Evolutionary conservation across 2,888 invertebrate genomes (phyloP).

Genomic region (Sesia apiformis): DNA sequence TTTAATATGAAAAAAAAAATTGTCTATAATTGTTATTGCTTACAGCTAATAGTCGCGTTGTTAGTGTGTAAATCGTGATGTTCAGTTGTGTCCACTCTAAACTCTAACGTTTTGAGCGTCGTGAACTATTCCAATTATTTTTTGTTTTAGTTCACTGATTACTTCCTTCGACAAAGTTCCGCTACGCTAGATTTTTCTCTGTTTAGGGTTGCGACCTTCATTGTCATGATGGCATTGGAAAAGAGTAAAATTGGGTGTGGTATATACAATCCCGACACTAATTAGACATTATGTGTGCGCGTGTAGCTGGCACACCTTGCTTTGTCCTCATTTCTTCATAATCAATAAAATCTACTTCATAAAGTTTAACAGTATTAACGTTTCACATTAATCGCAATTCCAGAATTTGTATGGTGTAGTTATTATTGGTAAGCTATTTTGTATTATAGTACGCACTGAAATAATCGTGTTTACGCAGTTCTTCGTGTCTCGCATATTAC

Average conservation of each 20-base stretch:
- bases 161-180: not conserved
- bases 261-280: constrained; percentile 8
- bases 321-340: constrained; percentile 23
- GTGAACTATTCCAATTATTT: too few relatives aligned
- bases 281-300: constrained; percentile 12
- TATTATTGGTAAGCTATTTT: not conserved
- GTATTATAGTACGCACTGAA: too few relatives aligned
- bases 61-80: too few relatives aligned
- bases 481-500: constrained; percentile 34
- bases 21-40: too few relatives aligned
- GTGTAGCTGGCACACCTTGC: constrained; percentile 19
- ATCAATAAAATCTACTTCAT: not conserved
- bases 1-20: too few relatives aligned
- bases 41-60: too few relatives aligned
- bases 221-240: constrained; percentile 2
- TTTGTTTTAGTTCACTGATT: not conserved
- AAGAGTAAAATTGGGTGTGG: constrained; percentile 2
- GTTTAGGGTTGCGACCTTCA: not conserved
- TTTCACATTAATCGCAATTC: not conserved
- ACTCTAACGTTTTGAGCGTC: too few relatives aligned
- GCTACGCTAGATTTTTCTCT: not conserved
- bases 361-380: not conserved
- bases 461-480: not conserved
- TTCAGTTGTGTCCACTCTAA: too few relatives aligned
- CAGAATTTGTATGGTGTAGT: not conserved